These are phyloP conservation scores for Oreochromis spilurus DNA, from an alignment of 2,113 vertebrate species.

Conservation along the genomic window DNA sequence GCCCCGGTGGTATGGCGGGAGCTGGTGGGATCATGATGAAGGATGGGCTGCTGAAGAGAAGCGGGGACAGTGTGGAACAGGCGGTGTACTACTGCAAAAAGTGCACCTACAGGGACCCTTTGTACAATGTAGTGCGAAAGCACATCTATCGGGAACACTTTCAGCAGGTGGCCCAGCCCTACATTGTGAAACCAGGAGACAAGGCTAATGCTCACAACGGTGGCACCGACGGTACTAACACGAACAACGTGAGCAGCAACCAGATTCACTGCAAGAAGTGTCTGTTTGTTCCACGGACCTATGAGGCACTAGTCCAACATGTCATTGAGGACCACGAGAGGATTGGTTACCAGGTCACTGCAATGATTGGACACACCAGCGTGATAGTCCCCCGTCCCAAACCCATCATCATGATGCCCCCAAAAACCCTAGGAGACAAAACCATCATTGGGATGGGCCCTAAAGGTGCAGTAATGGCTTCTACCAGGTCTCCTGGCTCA, in stretches of 20 bases:
- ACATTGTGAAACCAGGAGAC: conserved; percentile 89
- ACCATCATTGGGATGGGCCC: conserved; percentile 86
- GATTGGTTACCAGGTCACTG: conserved; percentile 96
- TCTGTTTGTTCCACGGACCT: conserved; percentile 95
- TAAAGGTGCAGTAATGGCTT: conserved; percentile 81
- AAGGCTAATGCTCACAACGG: conserved; percentile 74
- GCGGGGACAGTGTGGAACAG: conserved; percentile 91
- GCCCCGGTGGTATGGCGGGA: conserved; percentile 39
- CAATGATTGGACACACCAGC: conserved; percentile 98
- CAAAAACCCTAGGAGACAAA: conserved; percentile 86
- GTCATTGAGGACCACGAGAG: conserved; percentile 97
- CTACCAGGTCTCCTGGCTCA: conserved; percentile 78
- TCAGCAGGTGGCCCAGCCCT: conserved; percentile 94
- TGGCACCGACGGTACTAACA: conserved; percentile 44
- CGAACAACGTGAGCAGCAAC: conserved; percentile 41
- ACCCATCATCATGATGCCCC: conserved; percentile 86
- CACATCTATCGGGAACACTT: conserved; percentile 99
- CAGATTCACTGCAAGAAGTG: conserved; percentile 96
- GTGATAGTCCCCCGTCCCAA: conserved; percentile 93
- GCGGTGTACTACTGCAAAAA: conserved; percentile 99
- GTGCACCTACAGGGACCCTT: conserved; percentile 98
- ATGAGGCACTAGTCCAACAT: conserved; percentile 95
- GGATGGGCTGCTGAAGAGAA: conserved; percentile 88
- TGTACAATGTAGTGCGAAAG: conserved; percentile 98
- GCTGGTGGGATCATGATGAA: conserved; percentile 81